These are phyloP conservation scores for Lithophane semibrunnea DNA, from an alignment of 2,888 invertebrate genomes.

Conservation along the genomic window DNA sequence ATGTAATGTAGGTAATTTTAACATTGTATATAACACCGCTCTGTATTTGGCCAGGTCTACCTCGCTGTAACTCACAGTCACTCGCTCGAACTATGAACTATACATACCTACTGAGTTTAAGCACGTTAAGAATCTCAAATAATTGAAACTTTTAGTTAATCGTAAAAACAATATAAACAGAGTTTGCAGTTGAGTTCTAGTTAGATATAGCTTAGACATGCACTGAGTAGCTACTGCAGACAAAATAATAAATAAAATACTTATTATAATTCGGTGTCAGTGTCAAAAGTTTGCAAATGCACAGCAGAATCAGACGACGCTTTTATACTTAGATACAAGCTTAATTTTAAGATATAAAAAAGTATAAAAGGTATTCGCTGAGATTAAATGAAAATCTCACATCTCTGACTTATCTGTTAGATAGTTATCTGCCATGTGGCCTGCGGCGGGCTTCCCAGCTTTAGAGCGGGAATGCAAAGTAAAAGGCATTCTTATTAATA, in stretches of 20 bases:
- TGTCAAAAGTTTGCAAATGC: too few species aligned
- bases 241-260: too few species aligned
- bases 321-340: too few species aligned
- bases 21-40: too few species aligned
- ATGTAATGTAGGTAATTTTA: neutral
- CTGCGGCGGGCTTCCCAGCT: neutral
- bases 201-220: too few species aligned
- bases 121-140: neutral
- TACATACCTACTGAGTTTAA: neutral
- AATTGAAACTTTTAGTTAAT: neutral
- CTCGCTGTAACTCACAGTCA: neutral
- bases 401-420: too few species aligned
- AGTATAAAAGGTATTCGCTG: neutral
- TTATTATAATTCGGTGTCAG: too few species aligned
- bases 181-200: neutral
- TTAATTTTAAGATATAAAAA: neutral
- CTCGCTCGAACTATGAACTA: neutral
- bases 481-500: neutral
- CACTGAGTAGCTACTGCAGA: neutral
- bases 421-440: neutral
- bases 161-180: neutral
- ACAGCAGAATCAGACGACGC: too few species aligned
- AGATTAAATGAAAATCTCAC: neutral
- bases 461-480: too few species aligned
- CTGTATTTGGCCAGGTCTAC: too few species aligned